Evolutionary conservation across 2,888 invertebrate genomes (phyloP).

Genomic region (Conchocele bisecta): DNA sequence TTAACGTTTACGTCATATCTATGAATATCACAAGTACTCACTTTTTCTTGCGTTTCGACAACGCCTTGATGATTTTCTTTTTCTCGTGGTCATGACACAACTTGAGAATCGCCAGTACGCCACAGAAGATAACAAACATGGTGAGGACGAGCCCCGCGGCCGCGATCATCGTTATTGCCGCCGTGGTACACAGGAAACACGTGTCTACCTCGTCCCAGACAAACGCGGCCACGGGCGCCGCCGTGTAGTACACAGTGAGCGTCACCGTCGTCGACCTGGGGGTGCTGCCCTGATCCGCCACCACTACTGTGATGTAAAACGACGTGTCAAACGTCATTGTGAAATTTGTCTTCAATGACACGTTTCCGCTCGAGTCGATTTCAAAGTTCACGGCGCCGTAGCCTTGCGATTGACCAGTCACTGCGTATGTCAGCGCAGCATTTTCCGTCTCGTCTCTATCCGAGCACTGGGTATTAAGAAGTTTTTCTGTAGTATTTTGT

Average conservation of each 20-base stretch:
- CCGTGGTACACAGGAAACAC: constrained; percentile 55
- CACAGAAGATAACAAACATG: constrained; percentile 1
- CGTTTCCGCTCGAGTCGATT: constrained; percentile 37
- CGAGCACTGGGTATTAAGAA: constrained; percentile 33
- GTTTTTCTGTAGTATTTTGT: constrained; percentile 19
- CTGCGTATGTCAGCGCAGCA: constrained; percentile 36
- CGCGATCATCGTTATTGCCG: constrained; percentile 35
- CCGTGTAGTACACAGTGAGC: constrained; percentile 48
- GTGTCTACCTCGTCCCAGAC: constrained; percentile 13
- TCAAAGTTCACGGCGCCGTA: constrained; percentile 42
- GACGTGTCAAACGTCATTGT: constrained; percentile 48
- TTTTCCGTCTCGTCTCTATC: constrained; percentile 49
- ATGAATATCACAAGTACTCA: no score
- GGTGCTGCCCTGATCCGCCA: constrained; percentile 42
- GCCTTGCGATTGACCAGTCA: constrained; percentile 29
- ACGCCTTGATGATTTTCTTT: no score
- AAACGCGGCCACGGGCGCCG: constrained; percentile 26
- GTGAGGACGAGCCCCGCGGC: constrained; percentile 16
- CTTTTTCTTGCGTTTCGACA: no score
- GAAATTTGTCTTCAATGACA: constrained; percentile 37
- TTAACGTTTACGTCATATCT: no score
- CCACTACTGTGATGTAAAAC: constrained; percentile 43
- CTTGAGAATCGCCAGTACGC: constrained; percentile 20
- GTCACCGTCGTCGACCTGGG: constrained; percentile 40
- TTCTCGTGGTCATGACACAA: constrained; percentile 31